Conservation (phyloP, 2,113 vertebrate species). For the Echinops telfairi region DNA sequence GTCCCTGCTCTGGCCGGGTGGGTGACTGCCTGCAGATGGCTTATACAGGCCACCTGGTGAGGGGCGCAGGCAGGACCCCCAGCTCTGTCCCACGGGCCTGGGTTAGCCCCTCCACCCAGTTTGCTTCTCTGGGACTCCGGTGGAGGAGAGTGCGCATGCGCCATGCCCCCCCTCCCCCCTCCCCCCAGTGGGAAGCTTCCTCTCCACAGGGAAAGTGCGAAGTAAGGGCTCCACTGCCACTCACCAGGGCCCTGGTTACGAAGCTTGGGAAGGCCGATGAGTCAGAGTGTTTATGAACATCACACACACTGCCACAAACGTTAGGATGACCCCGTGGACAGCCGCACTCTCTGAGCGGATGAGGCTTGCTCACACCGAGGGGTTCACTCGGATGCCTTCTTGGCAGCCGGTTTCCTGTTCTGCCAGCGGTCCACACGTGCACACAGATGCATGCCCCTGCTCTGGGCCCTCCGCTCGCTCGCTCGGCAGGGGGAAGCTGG, state of each 20-base stretch:
- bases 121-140: background rate
- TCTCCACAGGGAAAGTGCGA: background rate
- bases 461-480: background rate
- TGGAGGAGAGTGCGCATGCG: background rate
- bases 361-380: slow-evolving; percentile 16
- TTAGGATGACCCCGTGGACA: slow-evolving; percentile 32
- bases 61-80: background rate
- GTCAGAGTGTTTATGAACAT: slow-evolving; percentile 72
- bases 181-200: background rate
- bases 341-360: background rate
- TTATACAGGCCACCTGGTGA: background rate
- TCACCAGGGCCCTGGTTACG: background rate
- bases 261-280: background rate
- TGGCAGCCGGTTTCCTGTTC: slow-evolving; percentile 56
- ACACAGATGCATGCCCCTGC: background rate
- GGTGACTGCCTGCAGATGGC: background rate
- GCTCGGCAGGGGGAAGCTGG: background rate
- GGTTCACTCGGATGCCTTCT: slow-evolving; percentile 44
- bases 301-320: background rate
- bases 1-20: background rate
- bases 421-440: background rate
- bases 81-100: background rate
- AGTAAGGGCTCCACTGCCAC: slow-evolving; percentile 2
- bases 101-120: too few relatives aligned
- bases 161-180: background rate